phyloP scores from a whole-genome alignment of 2,797 vertebrate genomes.

The Chaetodon trifasciatus region DNA sequence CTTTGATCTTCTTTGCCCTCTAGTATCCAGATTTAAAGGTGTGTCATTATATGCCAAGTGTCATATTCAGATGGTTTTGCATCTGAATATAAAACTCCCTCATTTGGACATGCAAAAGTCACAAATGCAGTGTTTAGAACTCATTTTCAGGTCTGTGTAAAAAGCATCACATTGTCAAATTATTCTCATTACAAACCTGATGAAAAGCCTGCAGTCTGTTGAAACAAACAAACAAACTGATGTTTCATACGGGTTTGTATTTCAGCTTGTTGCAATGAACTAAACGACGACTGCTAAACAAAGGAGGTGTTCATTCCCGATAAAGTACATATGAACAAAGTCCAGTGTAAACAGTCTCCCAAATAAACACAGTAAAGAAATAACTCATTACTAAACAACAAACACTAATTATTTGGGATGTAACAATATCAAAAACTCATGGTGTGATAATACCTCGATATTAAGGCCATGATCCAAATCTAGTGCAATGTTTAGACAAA shows the following conservation, averaged over 20 bases:
- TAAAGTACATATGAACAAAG: neutral
- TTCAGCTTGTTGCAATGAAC: constrained; percentile 15
- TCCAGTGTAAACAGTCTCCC: neutral
- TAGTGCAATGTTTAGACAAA: too few relatives aligned
- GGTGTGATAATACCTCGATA: too few relatives aligned
- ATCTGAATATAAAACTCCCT: constrained; percentile 24
- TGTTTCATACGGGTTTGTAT: constrained; percentile 40
- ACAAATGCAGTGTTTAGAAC: constrained; percentile 33
- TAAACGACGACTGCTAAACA: neutral
- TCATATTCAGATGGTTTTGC: constrained; percentile 11
- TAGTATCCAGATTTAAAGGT: constrained; percentile 18
- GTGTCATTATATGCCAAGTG: constrained; percentile 18
- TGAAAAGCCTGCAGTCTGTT: constrained; percentile 55
- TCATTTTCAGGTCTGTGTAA: constrained; percentile 59
- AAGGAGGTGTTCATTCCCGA: neutral
- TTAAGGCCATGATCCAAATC: too few relatives aligned
- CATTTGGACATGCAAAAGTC: constrained; percentile 53
- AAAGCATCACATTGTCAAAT: constrained; percentile 67
- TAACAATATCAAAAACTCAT: too few relatives aligned
- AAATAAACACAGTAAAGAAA: neutral
- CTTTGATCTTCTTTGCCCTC: constrained; percentile 31
- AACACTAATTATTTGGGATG: neutral
- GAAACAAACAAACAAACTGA: constrained; percentile 61
- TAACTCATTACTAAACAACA: neutral
- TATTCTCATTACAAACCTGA: constrained; percentile 72